These are phyloP conservation scores for Drosophila malerkotliana DNA, from an alignment of 1,140 invertebrate genomes.

Conservation along the genomic window DNA sequence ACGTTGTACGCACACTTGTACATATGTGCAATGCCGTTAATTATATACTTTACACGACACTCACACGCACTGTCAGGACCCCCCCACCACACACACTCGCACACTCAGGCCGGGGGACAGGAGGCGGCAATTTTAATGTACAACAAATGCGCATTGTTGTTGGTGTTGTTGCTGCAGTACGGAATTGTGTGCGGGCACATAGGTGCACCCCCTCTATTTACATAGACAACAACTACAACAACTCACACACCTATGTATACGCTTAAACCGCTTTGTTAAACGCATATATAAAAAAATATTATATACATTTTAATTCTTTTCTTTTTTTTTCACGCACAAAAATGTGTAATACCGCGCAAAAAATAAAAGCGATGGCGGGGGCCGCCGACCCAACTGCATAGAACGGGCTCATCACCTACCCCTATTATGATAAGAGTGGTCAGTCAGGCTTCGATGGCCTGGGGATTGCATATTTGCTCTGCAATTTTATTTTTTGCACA, in stretches of 20 bases:
- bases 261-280: constrained; percentile 63
- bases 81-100: constrained; percentile 21
- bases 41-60: constrained; percentile 75
- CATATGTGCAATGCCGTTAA: constrained; percentile 70
- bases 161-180: constrained; percentile 41
- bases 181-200: constrained; percentile 56
- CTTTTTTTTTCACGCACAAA: constrained; percentile 74
- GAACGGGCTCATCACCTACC: constrained; percentile 26
- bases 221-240: constrained; percentile 60
- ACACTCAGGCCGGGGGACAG: constrained; percentile 32
- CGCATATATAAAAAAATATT: constrained; percentile 13
- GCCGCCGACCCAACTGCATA: constrained; percentile 15
- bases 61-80: constrained; percentile 22
- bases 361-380: constrained; percentile 7
- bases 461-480: constrained; percentile 59
- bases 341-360: constrained; percentile 52
- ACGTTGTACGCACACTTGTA: constrained; percentile 25
- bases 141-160: constrained; percentile 71
- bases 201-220: constrained; percentile 57
- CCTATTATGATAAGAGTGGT: constrained; percentile 39
- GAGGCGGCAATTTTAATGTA: constrained; percentile 72
- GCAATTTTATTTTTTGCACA: constrained; percentile 70
- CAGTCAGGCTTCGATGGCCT: constrained; percentile 4
- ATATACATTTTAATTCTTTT: constrained; percentile 45
- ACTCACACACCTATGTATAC: constrained; percentile 44